Evolutionary conservation across 2,888 invertebrate genomes (phyloP), one percentile per base, ranked within the genome.

Genomic region (Sphaerophoria rueppellii): DNA sequence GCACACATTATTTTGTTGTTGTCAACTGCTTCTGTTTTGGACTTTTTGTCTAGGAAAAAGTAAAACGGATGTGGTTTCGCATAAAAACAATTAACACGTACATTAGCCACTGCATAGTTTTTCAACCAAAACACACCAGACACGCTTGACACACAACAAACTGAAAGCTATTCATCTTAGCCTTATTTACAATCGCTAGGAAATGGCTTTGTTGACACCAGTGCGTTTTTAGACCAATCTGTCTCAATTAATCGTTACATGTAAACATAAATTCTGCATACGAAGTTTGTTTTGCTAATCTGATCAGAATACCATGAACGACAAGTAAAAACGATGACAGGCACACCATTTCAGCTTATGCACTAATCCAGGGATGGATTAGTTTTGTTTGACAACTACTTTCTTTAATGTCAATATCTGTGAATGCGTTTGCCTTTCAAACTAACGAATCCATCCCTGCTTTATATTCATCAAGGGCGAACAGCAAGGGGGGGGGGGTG

Each of bases 181-280:
- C n/a, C 48, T 32, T 12, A 46, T n/a, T 24, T 48, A 63, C 48
- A 50, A 32, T 48, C 50, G 48, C 14, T 48, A 50, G n/a, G 48
- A 35, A 65, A 37, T 5, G 14, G 57, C n/a, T 9, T 12, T 40
- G 40, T 16, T 50, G 63, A 70, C 77, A 58, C 12, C 40, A 12
- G 14, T 34, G 57, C 43, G 24, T 67, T 72, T 78, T 78, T 35
- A 52, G 46, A 58, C 52, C 65, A 72, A 72, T 67, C 58, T 52
- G 72, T 72, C 72, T 65, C 48, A 71, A 52, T 52, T 35, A 71
- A 78, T 72, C 35, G 40, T 65, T 35, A 46, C 37, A 52, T 58
- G 60, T 54, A 72, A 50, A 61, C 40, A 61, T 61, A 61, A 57
- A 54, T 54, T 61, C 14, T 32, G 11, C 61, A 72, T 11, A 70